Conservation (phyloP, 2,797 vertebrate species). For the Microcaecilia unicolor region DNA sequence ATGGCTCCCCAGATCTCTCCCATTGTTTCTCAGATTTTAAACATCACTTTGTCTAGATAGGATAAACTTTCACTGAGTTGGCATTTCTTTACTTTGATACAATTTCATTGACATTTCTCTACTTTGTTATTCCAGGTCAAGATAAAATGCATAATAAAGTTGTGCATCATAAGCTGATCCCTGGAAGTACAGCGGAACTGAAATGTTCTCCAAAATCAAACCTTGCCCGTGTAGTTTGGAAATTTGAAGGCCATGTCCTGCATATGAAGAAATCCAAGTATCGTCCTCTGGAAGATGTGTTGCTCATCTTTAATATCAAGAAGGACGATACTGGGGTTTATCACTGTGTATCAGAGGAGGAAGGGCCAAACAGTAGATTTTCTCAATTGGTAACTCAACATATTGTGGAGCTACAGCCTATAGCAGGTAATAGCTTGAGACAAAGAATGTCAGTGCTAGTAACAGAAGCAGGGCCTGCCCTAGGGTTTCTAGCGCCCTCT, state of each 20-base stretch:
- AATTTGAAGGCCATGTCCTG: constrained; percentile 61
- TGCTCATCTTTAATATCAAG: constrained; percentile 85
- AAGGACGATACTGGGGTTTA: constrained; percentile 79
- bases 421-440: constrained; percentile 63
- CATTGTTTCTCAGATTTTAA: too few species aligned
- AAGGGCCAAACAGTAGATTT: constrained; percentile 67
- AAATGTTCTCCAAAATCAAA: constrained; percentile 79
- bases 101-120: too few species aligned
- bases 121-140: constrained; percentile 69
- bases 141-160: constrained; percentile 56
- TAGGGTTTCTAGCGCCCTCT: too few species aligned
- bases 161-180: constrained; percentile 66
- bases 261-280: constrained; percentile 74
- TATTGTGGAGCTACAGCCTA: constrained; percentile 57
- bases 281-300: constrained; percentile 65
- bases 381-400: constrained; percentile 72
- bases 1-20: too few species aligned
- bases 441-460: constrained; percentile 40
- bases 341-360: constrained; percentile 81
- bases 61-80: too few species aligned
- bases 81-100: too few species aligned
- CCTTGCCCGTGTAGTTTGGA: constrained; percentile 81
- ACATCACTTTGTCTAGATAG: too few species aligned
- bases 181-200: constrained; percentile 79
- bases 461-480: too few species aligned